Conservation (phyloP, 1,140 invertebrate genomes). For the Onthophagus taurus region DNA sequence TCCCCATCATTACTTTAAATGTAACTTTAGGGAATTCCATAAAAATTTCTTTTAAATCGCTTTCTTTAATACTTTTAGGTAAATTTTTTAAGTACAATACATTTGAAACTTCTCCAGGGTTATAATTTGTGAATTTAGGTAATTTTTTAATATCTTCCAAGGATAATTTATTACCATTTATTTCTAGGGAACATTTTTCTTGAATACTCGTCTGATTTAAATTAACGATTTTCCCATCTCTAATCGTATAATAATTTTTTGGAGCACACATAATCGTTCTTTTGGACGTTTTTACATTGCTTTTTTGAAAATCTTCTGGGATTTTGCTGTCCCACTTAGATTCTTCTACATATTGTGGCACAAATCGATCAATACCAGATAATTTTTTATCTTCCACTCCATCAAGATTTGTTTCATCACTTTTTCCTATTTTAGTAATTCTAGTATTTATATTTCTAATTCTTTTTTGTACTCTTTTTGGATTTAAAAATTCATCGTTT, state of each 20-base stretch:
- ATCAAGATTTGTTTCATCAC: neutral
- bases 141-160: slow-evolving; percentile 41
- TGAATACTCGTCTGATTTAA: slow-evolving; percentile 18
- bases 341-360: slow-evolving; percentile 5
- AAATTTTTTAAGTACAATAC: slow-evolving; percentile 49
- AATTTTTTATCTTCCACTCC: neutral
- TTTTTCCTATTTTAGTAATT: neutral
- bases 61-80: slow-evolving; percentile 32
- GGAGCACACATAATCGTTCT: slow-evolving; percentile 28
- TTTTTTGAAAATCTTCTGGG: slow-evolving; percentile 4
- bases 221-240: slow-evolving; percentile 34
- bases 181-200: slow-evolving; percentile 18
- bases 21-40: slow-evolving; percentile 32
- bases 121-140: slow-evolving; percentile 43
- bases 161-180: slow-evolving; percentile 29
- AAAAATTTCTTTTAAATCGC: slow-evolving; percentile 41
- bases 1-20: slow-evolving; percentile 41
- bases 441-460: slow-evolving; percentile 1
- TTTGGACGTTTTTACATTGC: slow-evolving; percentile 17
- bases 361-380: neutral
- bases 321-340: slow-evolving; percentile 23
- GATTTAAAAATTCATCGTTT: slow-evolving; percentile 11
- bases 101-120: slow-evolving; percentile 38
- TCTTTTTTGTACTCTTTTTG: slow-evolving; percentile 17
- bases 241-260: slow-evolving; percentile 35